These are phyloP conservation scores for Pachyramphus minor DNA, from an alignment of 2,113 vertebrate species.

Conservation along the genomic window DNA sequence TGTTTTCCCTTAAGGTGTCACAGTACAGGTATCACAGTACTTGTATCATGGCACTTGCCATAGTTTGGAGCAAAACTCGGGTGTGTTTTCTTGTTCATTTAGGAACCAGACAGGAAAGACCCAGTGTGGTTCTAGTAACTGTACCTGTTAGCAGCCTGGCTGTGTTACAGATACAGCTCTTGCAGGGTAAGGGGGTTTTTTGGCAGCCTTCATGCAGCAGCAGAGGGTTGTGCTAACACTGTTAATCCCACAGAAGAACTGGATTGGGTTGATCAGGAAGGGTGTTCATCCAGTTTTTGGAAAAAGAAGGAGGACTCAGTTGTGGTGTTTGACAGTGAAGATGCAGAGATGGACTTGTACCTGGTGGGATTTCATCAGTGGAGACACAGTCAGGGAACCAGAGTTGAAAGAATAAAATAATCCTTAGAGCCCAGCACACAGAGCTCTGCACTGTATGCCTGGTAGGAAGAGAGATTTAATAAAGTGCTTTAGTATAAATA, in stretches of 20 bases:
- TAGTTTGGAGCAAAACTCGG: not conserved
- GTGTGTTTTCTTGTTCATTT: not conserved
- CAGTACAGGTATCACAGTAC: not conserved
- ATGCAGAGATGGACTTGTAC: not conserved
- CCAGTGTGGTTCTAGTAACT: accelerated
- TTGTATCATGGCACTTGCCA: too few relatives aligned
- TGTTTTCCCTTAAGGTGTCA: not conserved
- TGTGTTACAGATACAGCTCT: accelerated
- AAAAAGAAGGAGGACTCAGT: not conserved
- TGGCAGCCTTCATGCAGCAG: not conserved
- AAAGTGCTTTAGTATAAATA: not conserved
- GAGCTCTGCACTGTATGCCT: not conserved
- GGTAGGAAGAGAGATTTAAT: not conserved
- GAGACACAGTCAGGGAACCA: not conserved
- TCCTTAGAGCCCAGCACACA: not conserved
- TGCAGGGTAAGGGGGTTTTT: not conserved
- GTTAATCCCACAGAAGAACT: not conserved
- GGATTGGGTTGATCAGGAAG: not conserved
- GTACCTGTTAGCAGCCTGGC: not conserved
- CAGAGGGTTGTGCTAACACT: accelerated
- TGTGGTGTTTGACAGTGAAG: accelerated
- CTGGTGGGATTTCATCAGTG: not conserved
- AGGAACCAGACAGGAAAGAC: not conserved
- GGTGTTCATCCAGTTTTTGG: not conserved
- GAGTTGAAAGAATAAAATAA: not conserved